Evolutionary conservation across 2,113 vertebrate species (phyloP).

Genomic region (Corythaeola cristata): DNA sequence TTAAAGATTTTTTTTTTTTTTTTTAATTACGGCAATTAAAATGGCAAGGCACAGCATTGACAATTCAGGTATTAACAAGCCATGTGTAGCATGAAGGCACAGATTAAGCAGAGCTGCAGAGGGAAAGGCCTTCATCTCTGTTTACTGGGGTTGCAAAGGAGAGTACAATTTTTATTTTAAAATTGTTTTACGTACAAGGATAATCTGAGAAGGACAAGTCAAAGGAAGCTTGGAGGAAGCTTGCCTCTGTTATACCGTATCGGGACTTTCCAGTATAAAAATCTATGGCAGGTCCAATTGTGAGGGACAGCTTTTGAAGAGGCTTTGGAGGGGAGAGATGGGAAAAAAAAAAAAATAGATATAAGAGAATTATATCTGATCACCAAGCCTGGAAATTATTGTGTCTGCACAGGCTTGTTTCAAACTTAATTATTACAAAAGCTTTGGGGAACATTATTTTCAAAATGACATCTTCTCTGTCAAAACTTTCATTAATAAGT

Average conservation of each 20-base stretch:
- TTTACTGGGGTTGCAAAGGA: neutral
- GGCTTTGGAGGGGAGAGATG: neutral
- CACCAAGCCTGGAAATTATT: conserved; percentile 58
- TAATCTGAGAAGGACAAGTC: neutral
- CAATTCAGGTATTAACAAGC: neutral
- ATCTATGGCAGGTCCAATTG: neutral
- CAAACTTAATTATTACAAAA: conserved; percentile 62
- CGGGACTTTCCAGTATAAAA: neutral
- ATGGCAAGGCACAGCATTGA: neutral
- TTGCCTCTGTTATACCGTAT: neutral
- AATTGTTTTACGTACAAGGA: neutral
- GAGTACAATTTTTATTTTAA: neutral
- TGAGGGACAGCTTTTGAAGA: too few species aligned
- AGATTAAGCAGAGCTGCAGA: neutral
- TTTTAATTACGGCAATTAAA: neutral
- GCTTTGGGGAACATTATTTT: conserved; percentile 54
- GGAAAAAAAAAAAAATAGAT: neutral
- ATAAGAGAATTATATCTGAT: neutral
- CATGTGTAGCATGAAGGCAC: neutral
- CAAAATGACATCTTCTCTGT: conserved; percentile 69
- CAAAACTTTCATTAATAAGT: conserved; percentile 64
- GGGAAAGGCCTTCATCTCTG: neutral
- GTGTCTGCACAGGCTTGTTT: conserved; percentile 23
- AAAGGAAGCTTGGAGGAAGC: neutral
- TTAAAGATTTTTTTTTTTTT: neutral